These are phyloP conservation scores for Dromococcyx pavoninus DNA, from an alignment of 2,797 vertebrate genomes.

Conservation along the genomic window DNA sequence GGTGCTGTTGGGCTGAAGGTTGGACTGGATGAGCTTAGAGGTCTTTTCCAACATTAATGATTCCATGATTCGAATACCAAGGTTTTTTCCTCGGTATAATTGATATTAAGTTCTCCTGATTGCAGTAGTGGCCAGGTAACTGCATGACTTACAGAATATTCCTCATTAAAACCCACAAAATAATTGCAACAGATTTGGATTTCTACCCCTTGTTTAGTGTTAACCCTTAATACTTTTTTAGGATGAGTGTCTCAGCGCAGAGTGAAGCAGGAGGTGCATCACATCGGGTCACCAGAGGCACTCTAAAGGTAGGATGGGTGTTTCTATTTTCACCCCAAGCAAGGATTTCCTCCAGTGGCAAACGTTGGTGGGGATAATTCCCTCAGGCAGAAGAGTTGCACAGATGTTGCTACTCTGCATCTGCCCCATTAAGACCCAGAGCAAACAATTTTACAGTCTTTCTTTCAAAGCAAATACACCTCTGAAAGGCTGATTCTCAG, in stretches of 20 bases:
- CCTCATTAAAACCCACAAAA: not conserved
- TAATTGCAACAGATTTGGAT: not conserved
- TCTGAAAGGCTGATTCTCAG: not conserved
- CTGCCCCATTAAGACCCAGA: not conserved
- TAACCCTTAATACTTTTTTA: not conserved
- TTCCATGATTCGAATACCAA: not conserved
- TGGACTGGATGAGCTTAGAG: too few relatives aligned
- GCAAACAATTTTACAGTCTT: not conserved
- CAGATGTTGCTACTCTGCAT: not conserved
- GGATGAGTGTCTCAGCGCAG: accelerated
- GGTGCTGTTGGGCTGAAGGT: too few relatives aligned
- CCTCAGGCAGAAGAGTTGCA: not conserved
- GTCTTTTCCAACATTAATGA: too few relatives aligned
- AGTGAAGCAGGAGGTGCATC: not conserved
- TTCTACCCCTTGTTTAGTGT: not conserved
- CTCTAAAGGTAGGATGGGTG: not conserved
- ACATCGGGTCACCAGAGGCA: not conserved
- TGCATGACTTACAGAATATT: not conserved
- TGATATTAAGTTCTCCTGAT: not conserved
- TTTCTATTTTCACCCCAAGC: not conserved
- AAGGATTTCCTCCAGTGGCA: not conserved
- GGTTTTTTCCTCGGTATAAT: not conserved
- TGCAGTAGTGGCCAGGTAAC: not conserved
- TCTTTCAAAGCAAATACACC: not conserved
- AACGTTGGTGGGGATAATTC: not conserved